phyloP scores from a whole-genome alignment of 2,797 vertebrate genomes.

The Cyclura pinguis region DNA sequence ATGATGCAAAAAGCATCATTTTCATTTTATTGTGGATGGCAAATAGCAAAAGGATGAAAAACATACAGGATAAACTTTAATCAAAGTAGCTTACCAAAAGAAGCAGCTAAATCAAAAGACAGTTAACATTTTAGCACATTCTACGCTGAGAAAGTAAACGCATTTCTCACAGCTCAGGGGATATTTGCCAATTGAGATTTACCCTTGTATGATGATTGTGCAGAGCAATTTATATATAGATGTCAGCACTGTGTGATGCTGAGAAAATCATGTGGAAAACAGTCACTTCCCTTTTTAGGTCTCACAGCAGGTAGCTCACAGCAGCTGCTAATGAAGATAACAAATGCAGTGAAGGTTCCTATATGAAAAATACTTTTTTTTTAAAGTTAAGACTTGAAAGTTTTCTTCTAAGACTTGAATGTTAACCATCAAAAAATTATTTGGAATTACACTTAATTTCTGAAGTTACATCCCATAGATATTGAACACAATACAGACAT shows the following conservation, averaged over 20 bases:
- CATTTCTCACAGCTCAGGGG: slow-evolving; percentile 26
- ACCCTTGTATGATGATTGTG: slow-evolving; percentile 22
- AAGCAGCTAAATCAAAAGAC: slow-evolving; percentile 19
- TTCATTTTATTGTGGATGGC: slow-evolving; percentile 5
- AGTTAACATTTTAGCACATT: slow-evolving; percentile 19
- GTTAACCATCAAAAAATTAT: neutral
- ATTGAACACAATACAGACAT: neutral
- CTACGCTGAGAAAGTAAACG: slow-evolving; percentile 5
- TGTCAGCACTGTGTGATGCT: slow-evolving; percentile 19
- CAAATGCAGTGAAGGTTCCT: slow-evolving; percentile 13
- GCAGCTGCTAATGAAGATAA: slow-evolving; percentile 39
- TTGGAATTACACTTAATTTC: neutral
- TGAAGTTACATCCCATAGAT: neutral
- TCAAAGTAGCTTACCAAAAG: neutral
- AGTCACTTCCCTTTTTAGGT: slow-evolving; percentile 28
- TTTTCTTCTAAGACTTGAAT: neutral
- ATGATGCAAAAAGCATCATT: neutral
- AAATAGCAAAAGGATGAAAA: slow-evolving; percentile 5
- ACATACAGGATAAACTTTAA: neutral
- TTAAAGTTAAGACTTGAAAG: neutral
- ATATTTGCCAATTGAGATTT: slow-evolving; percentile 28
- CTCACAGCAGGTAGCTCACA: slow-evolving; percentile 20
- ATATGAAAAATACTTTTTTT: neutral
- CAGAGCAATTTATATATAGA: slow-evolving; percentile 34
- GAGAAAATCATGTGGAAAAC: slow-evolving; percentile 37